phyloP scores from a whole-genome alignment of 2,888 invertebrate species.

The Aproaerema taeniolella region DNA sequence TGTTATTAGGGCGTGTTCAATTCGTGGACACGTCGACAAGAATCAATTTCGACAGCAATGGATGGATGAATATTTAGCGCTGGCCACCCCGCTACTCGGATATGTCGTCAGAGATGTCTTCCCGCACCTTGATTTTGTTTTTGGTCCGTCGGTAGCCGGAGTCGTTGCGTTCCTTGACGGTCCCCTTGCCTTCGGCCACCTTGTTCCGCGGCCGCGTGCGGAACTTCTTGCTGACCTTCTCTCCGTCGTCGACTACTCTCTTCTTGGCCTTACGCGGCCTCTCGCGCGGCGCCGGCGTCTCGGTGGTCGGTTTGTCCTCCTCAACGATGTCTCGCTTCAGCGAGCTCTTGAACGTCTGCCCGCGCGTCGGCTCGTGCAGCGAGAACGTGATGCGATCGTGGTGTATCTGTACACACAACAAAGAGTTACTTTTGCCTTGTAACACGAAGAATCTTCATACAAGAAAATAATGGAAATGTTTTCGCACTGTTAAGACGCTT shows the following conservation, averaged over 20 bases:
- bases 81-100: too few species aligned
- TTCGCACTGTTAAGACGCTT: too few species aligned
- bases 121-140: conserved; percentile 56
- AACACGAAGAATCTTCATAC: background rate
- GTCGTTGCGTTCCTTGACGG: conserved; percentile 50
- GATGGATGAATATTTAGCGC: too few species aligned
- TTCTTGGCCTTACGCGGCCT: conserved; percentile 40
- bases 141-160: conserved; percentile 44
- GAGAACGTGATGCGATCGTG: conserved; percentile 68
- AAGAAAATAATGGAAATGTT: too few species aligned
- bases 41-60: too few species aligned
- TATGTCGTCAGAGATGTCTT: conserved; percentile 58
- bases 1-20: too few species aligned
- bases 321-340: conserved; percentile 49
- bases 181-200: conserved; percentile 46
- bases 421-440: background rate
- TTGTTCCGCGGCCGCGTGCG: conserved; percentile 36
- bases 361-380: conserved; percentile 60
- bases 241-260: conserved; percentile 24
- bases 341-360: conserved; percentile 66
- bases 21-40: too few species aligned
- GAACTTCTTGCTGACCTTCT: conserved; percentile 34
- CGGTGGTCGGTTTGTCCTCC: conserved; percentile 33
- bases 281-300: too few species aligned
- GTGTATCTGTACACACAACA: conserved; percentile 51